Conservation (phyloP, 2,113 vertebrate genomes). For the Campylomormyrus numenius region DNA sequence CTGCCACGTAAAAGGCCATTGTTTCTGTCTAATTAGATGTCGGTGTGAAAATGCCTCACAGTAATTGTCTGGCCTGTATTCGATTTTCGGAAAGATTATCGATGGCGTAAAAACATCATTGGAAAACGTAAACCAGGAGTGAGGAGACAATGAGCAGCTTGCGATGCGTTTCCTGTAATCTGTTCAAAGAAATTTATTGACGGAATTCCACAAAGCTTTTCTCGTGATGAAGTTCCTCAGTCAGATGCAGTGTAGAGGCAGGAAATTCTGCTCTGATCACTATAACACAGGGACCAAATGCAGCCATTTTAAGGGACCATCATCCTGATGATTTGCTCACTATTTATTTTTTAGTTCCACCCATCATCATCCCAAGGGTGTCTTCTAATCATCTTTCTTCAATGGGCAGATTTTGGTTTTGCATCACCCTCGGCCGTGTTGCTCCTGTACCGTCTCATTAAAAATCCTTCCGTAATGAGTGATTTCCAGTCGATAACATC, state of each 20-base stretch:
- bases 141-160: not conserved
- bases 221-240: not conserved
- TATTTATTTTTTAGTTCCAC: not conserved
- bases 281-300: not conserved
- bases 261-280: not conserved
- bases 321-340: not conserved
- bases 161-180: not conserved
- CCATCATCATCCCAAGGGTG: not conserved
- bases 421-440: slow-evolving; percentile 26
- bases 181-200: not conserved
- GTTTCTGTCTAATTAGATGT: not conserved
- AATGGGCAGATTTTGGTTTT: not conserved
- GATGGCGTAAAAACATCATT: not conserved
- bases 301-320: not conserved
- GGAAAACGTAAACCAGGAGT: not conserved
- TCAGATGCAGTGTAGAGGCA: not conserved
- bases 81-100: not conserved
- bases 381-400: not conserved
- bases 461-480: not conserved
- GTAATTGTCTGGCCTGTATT: not conserved
- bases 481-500: not conserved
- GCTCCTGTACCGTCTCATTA: slow-evolving; percentile 21
- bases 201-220: not conserved
- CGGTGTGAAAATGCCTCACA: not conserved
- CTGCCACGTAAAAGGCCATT: not conserved